Base-by-base conservation (phyloP, 2,113 vertebrate genomes). In the Laticauda laticaudata region DNA sequence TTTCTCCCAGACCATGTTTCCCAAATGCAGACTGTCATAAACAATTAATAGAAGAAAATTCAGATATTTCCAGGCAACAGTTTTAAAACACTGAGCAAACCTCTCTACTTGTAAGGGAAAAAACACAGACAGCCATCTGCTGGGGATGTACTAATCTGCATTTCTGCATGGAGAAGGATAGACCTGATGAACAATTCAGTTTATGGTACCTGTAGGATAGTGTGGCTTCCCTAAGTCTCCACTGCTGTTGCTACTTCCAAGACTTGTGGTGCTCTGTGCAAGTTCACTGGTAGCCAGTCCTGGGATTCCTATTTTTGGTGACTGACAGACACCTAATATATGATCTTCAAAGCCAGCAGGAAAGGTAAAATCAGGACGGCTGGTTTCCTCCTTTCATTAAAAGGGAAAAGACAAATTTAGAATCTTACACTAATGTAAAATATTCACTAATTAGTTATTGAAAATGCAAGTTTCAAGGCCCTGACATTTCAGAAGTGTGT, bases 261-360 rank as follows among this genome's bases (percentile, higher is more conserved):
- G 98, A 95, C 99, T 99, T 91, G 98, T 99, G 95, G 96, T 98
- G 96, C 99, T 99, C 96, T 98, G 98, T 87, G 98, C 98, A 51
- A 99, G 98, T 26, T 99, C 99, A 90, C 98, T 99, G 0, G 98
- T 95, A 64, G 98, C 96, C 92, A 99, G 91, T 15, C 98, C 97
- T 2, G 98, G 96, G 75, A 97, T 91, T 55, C 95, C 93, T 3
- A 93, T 90, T 96, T 97, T 98, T n/a, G 98, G 96, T 0, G 95
- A 86, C 14, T 95, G 88, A 91, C 94, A 97, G 8, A 98, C 98
- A 48, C 96, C 97, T 93, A 99, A 95, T 96, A 98, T 92, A 94
- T 97, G 97, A 39, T 99, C 98, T 94, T 99, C 98, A 89, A 99
- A 97, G 92, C 97, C 97, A 75, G 97, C 96, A 23, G 99, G 99